Evolutionary conservation across 2,888 invertebrate genomes (phyloP), one percentile per base, ranked within the genome.

Genomic region (Oegoconia quadripuncta): DNA sequence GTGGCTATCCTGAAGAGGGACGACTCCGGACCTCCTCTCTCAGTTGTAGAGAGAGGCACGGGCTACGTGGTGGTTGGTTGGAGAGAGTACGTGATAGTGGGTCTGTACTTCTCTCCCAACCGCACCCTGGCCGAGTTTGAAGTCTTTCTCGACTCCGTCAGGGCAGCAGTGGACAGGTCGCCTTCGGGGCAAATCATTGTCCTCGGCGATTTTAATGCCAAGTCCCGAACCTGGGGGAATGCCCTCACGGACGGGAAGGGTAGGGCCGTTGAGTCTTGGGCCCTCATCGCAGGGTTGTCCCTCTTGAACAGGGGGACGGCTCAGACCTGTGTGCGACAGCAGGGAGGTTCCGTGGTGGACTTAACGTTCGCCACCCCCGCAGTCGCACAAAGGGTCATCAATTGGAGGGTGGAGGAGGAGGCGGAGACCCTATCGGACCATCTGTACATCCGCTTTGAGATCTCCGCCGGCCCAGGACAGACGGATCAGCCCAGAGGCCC

Each of bases 271-370:
- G 4, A 20, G 8, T 20, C 4, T 20, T 20, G 20, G 20, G 8
- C 8, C 20, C 4, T 8, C 20, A 20, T 20, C 5, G 4, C 20
- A 4, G 20, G 20, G 4, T 8, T 20, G 5, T 6, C 20, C 20
- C 20, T 20, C 8, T 20, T 20, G 8, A 20, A 20, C 8, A 4
- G 20, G 5, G 20, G 8, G 5, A 20, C 4, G 5, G 20, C 20
- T 4, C 26, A 5, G 3, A 26, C 11, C n/a, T 8, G 26, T 18
- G 29, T n/a, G n/a, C n/a, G n/a, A n/a, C n/a, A n/a, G n/a, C n/a
- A n/a, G n/a, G n/a, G n/a, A n/a, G n/a, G n/a, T 11, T 35, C 40
- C 3, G 32, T 35, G 15, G 40, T 40, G 20, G 35, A 35, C 26
- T 6, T 40, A 9, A 17, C 40, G 13, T 40, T 40, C 13, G 40